Conservation (phyloP, 2,113 vertebrate genomes). For the Bettongia penicillata region DNA sequence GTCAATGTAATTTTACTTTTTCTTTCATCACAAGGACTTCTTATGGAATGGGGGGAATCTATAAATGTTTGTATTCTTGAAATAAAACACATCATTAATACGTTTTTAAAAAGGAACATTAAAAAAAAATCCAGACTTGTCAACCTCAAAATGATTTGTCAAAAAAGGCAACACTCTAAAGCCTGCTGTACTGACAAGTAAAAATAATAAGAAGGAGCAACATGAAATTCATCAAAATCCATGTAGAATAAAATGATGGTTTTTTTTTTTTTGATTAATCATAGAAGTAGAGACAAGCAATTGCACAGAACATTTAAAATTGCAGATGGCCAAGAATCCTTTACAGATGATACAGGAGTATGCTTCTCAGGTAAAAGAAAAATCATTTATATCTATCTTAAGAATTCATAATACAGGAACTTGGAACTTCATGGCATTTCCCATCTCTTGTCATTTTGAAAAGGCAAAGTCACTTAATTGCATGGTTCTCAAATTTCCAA, state of each 20-base stretch:
- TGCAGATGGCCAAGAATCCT: neutral
- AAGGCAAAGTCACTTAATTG: neutral
- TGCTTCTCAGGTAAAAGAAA: neutral
- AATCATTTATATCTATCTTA: neutral
- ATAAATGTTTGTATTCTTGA: neutral
- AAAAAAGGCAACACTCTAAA: neutral
- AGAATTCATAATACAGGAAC: neutral
- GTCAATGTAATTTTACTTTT: neutral
- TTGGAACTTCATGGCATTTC: neutral
- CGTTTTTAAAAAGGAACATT: neutral
- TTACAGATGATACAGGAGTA: neutral
- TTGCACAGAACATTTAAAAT: neutral
- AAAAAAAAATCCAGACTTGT: neutral
- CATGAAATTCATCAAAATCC: neutral
- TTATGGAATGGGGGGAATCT: neutral
- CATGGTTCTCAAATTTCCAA: neutral
- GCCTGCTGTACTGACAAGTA: neutral
- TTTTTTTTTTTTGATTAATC: neutral
- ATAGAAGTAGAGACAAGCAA: neutral
- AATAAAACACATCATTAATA: neutral
- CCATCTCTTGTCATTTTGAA: neutral
- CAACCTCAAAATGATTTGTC: neutral
- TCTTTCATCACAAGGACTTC: neutral
- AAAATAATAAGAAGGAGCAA: neutral
- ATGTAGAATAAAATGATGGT: neutral